Evolutionary conservation across 2,797 vertebrate genomes (phyloP), one percentile per base, ranked within the genome.

Genomic region (Bufotes viridis): DNA sequence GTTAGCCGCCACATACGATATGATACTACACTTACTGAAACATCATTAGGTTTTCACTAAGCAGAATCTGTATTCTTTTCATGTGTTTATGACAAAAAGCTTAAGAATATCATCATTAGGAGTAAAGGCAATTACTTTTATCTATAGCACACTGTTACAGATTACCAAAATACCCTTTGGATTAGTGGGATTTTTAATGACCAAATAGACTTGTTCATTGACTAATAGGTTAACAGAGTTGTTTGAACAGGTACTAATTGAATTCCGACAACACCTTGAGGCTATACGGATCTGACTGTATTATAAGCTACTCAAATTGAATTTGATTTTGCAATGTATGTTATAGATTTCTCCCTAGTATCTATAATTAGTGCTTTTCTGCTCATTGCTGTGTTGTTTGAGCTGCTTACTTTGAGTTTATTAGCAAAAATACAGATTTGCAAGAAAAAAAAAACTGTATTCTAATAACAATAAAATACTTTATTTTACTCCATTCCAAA

Each of bases 241-340:
- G 87, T 72, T 74, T 84, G 74, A 88, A 88, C 63, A 80, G 60
- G 24, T 72, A 70, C 63, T 84, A 88, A 88, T 88, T 88, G 82
- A 88, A 84, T 88, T 84, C 82, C 18, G 65, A 84, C 78, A 88
- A 88, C 63, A 79, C 65, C 87, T 84, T 72, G 15, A 42, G 76
- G 87, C 65, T 70, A 60, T 80, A 61, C 49, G 61, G 87, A 84
- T 70, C 75, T 84, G 74, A 72, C 67, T 88, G 49, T 72, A 84
- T 84, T 78, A 57, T 84, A 80, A 72, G 29, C 51, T 42, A 53
- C 55, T 87, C 53, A 88, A 79, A 88, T 42, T 84, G 76, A 78
- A 83, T 87, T 87, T 87, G 80, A 87, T 87, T 82, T 87, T 87
- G 81, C 80, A 76, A 87, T 87, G 15, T 82, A 87, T 87, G n/a